Conservation (phyloP, 2,113 vertebrate genomes). For the Halichoerus grypus region DNA sequence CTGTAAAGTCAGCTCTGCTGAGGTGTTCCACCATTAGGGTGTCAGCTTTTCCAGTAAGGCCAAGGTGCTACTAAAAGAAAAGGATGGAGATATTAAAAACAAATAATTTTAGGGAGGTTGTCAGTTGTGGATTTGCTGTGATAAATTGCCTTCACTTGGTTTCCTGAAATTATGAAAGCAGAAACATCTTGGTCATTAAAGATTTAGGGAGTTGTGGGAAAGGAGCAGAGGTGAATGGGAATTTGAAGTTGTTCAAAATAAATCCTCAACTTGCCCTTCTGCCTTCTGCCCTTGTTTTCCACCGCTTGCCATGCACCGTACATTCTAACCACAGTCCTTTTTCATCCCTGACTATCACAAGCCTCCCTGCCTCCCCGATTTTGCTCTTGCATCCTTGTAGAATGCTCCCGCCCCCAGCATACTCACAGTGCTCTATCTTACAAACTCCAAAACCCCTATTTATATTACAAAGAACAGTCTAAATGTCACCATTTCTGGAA, state of each 20-base stretch:
- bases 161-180: constrained; percentile 81
- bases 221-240: constrained; percentile 73
- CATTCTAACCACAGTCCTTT: not conserved
- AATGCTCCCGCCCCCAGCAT: not conserved
- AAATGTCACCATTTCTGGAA: not conserved
- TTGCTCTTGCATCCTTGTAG: fast-evolving
- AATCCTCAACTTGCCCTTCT: constrained; percentile 21
- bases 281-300: not conserved
- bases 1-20: not conserved
- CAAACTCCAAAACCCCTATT: not conserved
- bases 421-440: not conserved
- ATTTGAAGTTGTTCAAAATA: constrained; percentile 56
- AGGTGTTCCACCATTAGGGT: not conserved
- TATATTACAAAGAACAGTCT: not conserved
- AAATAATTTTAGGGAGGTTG: constrained; percentile 73
- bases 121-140: constrained; percentile 67
- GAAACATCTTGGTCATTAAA: constrained; percentile 78
- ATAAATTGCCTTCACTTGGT: constrained; percentile 75
- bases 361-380: not conserved
- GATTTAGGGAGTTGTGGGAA: constrained; percentile 76
- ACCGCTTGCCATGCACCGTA: not conserved
- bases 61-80: constrained; percentile 51
- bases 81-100: constrained; percentile 65
- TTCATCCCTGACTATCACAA: not conserved
- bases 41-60: constrained; percentile 41